phyloP scores from a whole-genome alignment of 2,113 vertebrate species.

The Meles meles region DNA sequence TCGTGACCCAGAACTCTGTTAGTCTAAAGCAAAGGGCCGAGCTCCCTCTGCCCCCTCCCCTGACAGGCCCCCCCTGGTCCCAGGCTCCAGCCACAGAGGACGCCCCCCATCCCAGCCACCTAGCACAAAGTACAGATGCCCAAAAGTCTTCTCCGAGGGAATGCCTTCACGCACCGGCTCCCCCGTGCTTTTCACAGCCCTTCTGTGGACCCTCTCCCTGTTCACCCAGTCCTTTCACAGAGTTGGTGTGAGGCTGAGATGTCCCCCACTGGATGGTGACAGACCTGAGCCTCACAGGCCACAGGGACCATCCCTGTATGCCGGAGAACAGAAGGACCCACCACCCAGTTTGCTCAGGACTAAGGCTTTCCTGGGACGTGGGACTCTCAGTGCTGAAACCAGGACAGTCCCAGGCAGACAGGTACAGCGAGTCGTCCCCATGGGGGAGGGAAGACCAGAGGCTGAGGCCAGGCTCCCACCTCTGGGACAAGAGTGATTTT shows the following conservation, averaged over 20 bases:
- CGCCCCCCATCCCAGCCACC: too few species aligned
- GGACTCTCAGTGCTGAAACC: too few species aligned
- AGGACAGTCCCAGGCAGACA: background rate
- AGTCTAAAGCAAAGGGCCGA: background rate
- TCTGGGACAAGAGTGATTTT: background rate
- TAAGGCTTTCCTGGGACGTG: background rate
- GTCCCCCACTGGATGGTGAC: too few species aligned
- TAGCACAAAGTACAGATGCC: rapidly evolving
- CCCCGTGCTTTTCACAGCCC: rapidly evolving
- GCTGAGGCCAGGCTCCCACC: background rate
- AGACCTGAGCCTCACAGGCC: background rate
- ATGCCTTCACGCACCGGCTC: rapidly evolving
- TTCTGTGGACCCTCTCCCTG: rapidly evolving
- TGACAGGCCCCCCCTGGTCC: background rate
- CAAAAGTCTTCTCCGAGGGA: background rate
- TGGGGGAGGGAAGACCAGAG: rapidly evolving
- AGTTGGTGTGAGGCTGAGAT: background rate
- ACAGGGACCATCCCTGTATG: background rate
- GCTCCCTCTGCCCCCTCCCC: background rate
- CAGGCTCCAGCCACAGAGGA: background rate
- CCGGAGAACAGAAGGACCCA: too few species aligned
- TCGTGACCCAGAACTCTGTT: background rate
- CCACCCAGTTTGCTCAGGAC: background rate
- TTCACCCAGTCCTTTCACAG: background rate
- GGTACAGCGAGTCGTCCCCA: rapidly evolving